Base-by-base conservation (phyloP, 2,888 invertebrate genomes). In the Standfussiana lucernea region DNA sequence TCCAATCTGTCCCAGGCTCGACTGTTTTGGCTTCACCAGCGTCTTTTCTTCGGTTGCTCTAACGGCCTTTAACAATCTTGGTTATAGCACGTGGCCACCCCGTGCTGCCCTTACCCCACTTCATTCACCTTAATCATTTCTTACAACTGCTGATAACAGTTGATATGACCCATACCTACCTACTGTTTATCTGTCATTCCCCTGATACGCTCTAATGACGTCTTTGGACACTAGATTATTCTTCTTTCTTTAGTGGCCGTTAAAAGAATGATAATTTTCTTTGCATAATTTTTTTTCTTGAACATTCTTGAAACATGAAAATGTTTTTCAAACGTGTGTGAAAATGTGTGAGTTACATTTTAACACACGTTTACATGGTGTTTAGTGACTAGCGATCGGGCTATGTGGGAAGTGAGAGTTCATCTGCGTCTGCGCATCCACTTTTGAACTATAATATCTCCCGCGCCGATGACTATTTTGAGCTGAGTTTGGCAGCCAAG, bases 121-220 rank as follows among this genome's bases (percentile, higher is more conserved):
- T 80, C 21, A 35, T 72, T 59, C 59, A 59, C 75, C 82, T 56
- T 53, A 76, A 76, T 70, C 1, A 47, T 76, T 66, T 56, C 68
- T 77, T 72, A 45, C 42, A 72, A 82, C 68, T 47, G 21, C 6
- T 79, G 82, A 82, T 82, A 82, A 65, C 75, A 47, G 35, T 56
- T 50, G 59, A 77, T 77, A 73, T 66, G 61, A 70, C 61, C 66
- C 40, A 53, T 64, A 82, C 50, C 24, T 72, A 77, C 67, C 32
- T 24, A 70, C 47, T 24, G 40, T 56, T 74, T 82, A 82, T 82
- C 82, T 84, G 84, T 79, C 80, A 84, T 80, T 84, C 50, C 32
- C 69, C 64, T 65, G 80, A 80, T 80, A 64, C 67, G 53, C 59
- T 21, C 15, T 35, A 8, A n/a, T 83, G 72, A 78, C 75, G 84